A percentile compares a stretch with the other conserved stretches of the same genome.
Conservation (phyloP, 2,888 invertebrate species). For the Ectemnius lituratus region DNA sequence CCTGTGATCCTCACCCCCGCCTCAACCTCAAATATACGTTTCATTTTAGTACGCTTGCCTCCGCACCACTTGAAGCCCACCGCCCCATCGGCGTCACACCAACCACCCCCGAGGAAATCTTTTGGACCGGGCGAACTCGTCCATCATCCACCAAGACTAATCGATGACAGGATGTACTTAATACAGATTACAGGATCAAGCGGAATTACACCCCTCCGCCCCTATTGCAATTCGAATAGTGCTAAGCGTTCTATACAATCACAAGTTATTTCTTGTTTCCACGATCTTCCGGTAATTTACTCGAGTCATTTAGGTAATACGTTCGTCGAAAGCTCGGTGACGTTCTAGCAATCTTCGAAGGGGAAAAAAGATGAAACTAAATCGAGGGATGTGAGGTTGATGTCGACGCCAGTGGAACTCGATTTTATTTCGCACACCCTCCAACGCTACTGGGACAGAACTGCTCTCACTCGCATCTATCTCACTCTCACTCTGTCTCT, state of each 20-base stretch:
- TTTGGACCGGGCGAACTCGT: not conserved
- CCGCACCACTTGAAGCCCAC: slow-evolving; percentile 32
- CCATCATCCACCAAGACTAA: not conserved
- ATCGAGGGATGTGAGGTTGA: not conserved
- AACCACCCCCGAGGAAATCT: slow-evolving; percentile 14
- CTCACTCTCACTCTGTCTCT: no score
- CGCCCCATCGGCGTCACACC: slow-evolving; percentile 53
- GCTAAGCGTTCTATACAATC: no score
- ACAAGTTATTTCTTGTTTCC: no score
- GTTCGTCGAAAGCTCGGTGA: no score
- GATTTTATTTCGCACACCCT: slow-evolving; percentile 41
- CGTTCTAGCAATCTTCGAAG: not conserved
- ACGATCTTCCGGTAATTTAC: no score
- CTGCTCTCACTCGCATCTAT: no score
- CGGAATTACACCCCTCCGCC: not conserved
- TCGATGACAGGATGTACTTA: not conserved
- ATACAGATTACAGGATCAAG: not conserved
- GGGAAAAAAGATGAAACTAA: slow-evolving; percentile 3
- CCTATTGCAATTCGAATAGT: no score
- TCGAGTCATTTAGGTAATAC: no score
- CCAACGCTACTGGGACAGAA: slow-evolving; percentile 5
- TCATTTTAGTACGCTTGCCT: slow-evolving; percentile 62
- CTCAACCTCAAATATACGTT: slow-evolving; percentile 73
- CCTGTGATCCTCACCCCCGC: slow-evolving; percentile 61
- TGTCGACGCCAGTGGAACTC: slow-evolving; percentile 55